A percentile compares a stretch with the other conserved stretches of the same genome.
Conservation (phyloP, 2,888 invertebrate genomes). For the Isotomurus palustris region DNA sequence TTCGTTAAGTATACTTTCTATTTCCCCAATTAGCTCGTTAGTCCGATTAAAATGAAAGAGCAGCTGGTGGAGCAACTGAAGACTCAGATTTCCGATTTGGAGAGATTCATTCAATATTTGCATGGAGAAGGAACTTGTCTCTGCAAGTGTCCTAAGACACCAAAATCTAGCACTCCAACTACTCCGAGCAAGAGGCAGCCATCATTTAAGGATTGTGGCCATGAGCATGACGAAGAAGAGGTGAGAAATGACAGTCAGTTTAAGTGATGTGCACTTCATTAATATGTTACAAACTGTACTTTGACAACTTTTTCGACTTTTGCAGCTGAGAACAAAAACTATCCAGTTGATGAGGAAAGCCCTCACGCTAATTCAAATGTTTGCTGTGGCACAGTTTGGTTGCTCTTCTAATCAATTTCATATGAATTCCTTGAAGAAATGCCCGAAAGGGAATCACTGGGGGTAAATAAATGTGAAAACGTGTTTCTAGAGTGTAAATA, state of each 20-base stretch:
- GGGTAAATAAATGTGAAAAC: slow-evolving; percentile 58
- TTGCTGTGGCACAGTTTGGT: slow-evolving; percentile 86
- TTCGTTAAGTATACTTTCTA: background rate
- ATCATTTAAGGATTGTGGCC: slow-evolving; percentile 27
- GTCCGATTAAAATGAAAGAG: slow-evolving; percentile 91
- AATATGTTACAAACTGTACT: background rate
- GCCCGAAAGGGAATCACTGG: slow-evolving; percentile 85
- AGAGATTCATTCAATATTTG: slow-evolving; percentile 90
- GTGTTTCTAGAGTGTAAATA: background rate
- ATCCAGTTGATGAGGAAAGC: slow-evolving; percentile 79
- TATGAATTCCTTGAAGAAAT: slow-evolving; percentile 76
- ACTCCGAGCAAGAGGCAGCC: background rate
- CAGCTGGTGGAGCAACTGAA: slow-evolving; percentile 91
- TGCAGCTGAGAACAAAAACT: slow-evolving; percentile 55
- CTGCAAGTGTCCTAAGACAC: background rate
- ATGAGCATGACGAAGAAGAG: slow-evolving; percentile 37
- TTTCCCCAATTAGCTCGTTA: slow-evolving; percentile 65
- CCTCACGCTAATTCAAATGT: slow-evolving; percentile 84
- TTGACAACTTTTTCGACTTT: background rate
- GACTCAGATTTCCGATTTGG: slow-evolving; percentile 94
- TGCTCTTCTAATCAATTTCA: slow-evolving; percentile 67
- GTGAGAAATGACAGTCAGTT: slow-evolving; percentile 7
- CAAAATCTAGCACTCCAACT: background rate
- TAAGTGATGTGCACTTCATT: background rate
- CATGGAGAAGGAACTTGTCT: slow-evolving; percentile 59